A percentile compares a stretch with the other conserved stretches of the same genome.
Conservation (phyloP, 2,797 vertebrate genomes). For the Anisognathus igniventris region DNA sequence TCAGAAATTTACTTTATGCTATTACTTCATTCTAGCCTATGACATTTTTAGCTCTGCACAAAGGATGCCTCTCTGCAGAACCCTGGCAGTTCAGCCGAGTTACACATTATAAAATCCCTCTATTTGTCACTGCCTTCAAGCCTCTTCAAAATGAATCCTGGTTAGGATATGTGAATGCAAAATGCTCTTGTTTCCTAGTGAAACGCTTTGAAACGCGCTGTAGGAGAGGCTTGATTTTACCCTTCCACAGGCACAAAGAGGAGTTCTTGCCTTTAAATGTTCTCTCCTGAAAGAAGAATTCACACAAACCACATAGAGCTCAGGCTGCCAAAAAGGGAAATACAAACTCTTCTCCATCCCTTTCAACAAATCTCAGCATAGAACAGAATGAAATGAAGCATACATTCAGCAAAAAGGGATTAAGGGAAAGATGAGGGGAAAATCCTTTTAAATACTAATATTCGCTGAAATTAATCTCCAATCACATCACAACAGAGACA, state of each 20-base stretch:
- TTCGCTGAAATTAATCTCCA: slow-evolving; percentile 22
- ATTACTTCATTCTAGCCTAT: slow-evolving; percentile 14
- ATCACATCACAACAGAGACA: background rate
- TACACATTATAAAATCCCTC: slow-evolving; percentile 38
- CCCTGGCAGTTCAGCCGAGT: background rate
- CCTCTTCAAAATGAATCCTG: slow-evolving; percentile 43
- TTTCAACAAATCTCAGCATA: slow-evolving; percentile 25
- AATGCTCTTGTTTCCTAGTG: slow-evolving; percentile 50
- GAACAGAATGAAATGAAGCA: slow-evolving; percentile 10
- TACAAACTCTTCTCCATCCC: background rate
- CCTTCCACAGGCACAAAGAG: slow-evolving; percentile 38
- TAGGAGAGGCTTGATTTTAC: slow-evolving; percentile 48
- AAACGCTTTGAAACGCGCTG: slow-evolving; percentile 33
- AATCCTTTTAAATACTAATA: slow-evolving; percentile 53
- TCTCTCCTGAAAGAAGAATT: slow-evolving; percentile 40
- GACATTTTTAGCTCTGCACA: slow-evolving; percentile 60
- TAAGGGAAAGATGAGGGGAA: slow-evolving; percentile 1
- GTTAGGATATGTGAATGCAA: slow-evolving; percentile 48
- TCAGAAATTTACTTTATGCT: slow-evolving; percentile 32
- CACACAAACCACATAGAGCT: slow-evolving; percentile 17
- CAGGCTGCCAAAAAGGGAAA: slow-evolving; percentile 37
- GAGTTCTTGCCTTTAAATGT: slow-evolving; percentile 47
- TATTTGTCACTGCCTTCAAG: slow-evolving; percentile 59
- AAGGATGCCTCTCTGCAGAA: slow-evolving; percentile 43
- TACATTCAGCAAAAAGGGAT: slow-evolving; percentile 20